Evolutionary conservation across 2,888 invertebrate species (phyloP).

Genomic region (Folsomia manolachei): DNA sequence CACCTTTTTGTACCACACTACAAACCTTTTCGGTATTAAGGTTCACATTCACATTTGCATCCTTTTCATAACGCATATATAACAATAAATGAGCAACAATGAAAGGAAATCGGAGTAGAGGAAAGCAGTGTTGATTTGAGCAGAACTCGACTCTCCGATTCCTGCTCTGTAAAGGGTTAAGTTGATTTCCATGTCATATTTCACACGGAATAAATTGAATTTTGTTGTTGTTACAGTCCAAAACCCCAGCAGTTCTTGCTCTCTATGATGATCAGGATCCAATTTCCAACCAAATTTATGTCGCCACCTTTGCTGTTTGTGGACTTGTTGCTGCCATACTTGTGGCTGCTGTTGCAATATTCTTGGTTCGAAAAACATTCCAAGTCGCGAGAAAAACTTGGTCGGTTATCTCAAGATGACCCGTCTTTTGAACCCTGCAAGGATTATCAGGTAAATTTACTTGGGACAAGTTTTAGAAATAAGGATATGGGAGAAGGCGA

Average conservation of each 20-base stretch:
- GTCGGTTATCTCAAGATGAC: constrained; percentile 68
- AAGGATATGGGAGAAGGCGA: neutral
- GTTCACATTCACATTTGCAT: too few relatives aligned
- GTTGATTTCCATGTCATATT: constrained; percentile 12
- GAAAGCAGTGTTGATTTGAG: too few relatives aligned
- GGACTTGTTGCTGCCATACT: constrained; percentile 66
- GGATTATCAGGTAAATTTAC: constrained; percentile 73
- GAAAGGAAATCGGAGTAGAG: too few relatives aligned
- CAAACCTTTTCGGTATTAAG: too few relatives aligned
- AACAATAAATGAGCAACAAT: too few relatives aligned
- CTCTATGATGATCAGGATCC: constrained; percentile 50
- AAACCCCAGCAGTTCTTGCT: constrained; percentile 55
- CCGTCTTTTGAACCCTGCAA: constrained; percentile 73
- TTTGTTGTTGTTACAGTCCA: constrained; percentile 54
- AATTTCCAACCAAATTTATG: constrained; percentile 56
- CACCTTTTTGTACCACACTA: too few relatives aligned
- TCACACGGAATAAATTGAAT: neutral
- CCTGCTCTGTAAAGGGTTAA: neutral
- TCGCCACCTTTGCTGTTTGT: constrained; percentile 62
- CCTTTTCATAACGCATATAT: too few relatives aligned
- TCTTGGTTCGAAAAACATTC: constrained; percentile 73
- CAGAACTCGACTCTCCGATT: too few relatives aligned
- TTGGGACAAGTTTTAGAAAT: neutral
- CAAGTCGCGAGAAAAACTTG: constrained; percentile 73
- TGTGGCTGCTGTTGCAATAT: constrained; percentile 62